A percentile compares a stretch with the other conserved stretches of the same genome.
Conservation (phyloP, 2,888 invertebrate genomes). For the Lochmaea crataegi region DNA sequence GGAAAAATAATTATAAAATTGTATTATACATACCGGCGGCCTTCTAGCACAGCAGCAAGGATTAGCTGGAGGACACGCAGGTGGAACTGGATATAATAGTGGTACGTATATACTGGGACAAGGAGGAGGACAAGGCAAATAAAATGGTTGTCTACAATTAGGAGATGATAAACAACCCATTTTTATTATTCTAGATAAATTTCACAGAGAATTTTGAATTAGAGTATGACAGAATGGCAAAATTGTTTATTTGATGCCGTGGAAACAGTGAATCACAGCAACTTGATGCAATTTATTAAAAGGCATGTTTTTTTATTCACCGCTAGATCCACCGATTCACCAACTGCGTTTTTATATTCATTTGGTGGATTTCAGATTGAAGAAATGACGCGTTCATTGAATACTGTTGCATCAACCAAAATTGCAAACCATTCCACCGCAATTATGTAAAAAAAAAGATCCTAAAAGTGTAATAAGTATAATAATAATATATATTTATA, state of each 20-base stretch:
- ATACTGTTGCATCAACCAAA: too few species aligned
- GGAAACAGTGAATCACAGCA: neutral
- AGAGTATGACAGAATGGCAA: neutral
- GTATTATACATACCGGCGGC: conserved; percentile 26
- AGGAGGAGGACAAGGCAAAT: neutral
- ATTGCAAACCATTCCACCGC: too few species aligned
- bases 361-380: too few species aligned
- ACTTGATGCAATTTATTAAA: neutral
- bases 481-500: too few species aligned
- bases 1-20: neutral
- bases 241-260: neutral
- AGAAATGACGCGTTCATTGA: too few species aligned
- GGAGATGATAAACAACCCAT: conserved; percentile 3
- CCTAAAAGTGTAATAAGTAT: too few species aligned
- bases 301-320: too few species aligned
- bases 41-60: conserved; percentile 37
- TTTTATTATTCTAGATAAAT: conserved; percentile 8
- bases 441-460: too few species aligned
- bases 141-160: conserved; percentile 4
- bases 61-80: conserved; percentile 1
- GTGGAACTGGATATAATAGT: conserved; percentile 1
- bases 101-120: conserved; percentile 18
- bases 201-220: conserved; percentile 4
- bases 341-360: too few species aligned
- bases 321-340: too few species aligned